A percentile compares a stretch with the other conserved stretches of the same genome.
Evolutionary conservation across 2,888 invertebrate genomes (phyloP).

Genomic region (Antheraea yamamai): DNA sequence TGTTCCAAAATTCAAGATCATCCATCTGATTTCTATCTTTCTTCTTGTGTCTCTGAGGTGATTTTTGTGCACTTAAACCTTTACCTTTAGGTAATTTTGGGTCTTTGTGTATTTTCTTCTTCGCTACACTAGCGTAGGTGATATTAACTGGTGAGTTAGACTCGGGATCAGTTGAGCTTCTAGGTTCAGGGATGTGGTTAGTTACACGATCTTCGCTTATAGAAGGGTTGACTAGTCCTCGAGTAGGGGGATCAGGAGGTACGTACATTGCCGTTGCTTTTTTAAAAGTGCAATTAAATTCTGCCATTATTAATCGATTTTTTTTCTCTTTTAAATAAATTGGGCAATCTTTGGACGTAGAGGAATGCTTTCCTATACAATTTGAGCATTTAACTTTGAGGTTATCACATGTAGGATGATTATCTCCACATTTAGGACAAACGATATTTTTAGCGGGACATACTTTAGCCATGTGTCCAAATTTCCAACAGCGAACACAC

Average conservation of each 20-base stretch:
- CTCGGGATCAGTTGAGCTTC: not conserved
- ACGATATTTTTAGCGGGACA: not conserved
- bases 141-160: not conserved
- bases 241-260: not conserved
- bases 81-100: not conserved
- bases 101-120: not conserved
- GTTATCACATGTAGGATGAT: not conserved
- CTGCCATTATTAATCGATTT: not conserved
- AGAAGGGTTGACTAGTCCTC: not conserved
- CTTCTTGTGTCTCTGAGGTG: not conserved
- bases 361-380: not conserved
- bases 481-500: conserved; percentile 5
- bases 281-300: not conserved
- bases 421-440: not conserved
- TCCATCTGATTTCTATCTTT: not conserved
- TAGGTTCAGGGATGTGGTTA: not conserved
- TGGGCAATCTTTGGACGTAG: not conserved
- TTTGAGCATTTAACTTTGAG: not conserved
- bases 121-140: not conserved
- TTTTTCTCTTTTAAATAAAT: not conserved
- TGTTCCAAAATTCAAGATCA: not conserved
- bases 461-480: conserved; percentile 2
- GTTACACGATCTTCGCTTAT: not conserved
- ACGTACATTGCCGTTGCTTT: not conserved
- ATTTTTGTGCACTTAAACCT: not conserved